Evolutionary conservation across 2,113 vertebrate genomes (phyloP).

Genomic region (Mustela nigripes): DNA sequence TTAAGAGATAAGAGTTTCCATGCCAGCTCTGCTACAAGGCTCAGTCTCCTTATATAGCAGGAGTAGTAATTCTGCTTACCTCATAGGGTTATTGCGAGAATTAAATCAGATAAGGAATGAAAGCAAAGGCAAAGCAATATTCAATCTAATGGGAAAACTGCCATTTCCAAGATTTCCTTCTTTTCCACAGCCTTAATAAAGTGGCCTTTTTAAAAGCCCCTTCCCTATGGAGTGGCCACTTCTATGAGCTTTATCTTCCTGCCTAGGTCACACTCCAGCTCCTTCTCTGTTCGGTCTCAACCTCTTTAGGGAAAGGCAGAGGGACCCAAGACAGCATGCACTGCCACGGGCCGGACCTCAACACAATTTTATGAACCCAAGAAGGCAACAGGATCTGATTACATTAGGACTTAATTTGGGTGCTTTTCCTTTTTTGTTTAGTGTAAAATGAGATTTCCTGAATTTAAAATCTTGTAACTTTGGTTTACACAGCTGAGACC

Average conservation of each 20-base stretch:
- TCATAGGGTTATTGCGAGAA: background rate
- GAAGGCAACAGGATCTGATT: background rate
- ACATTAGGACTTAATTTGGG: background rate
- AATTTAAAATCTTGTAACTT: background rate
- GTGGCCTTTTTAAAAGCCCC: background rate
- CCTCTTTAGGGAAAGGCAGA: background rate
- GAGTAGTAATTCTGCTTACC: background rate
- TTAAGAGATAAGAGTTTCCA: background rate
- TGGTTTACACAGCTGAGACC: conserved; percentile 15
- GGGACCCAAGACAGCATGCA: accelerated
- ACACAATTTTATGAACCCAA: background rate
- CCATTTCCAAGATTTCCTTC: background rate
- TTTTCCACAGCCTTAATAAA: background rate
- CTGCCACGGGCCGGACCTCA: background rate
- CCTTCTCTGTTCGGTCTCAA: background rate
- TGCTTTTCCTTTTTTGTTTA: background rate
- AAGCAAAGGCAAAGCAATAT: background rate
- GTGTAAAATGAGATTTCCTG: conserved; percentile 15
- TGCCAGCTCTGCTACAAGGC: background rate
- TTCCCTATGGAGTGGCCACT: background rate
- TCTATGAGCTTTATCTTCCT: background rate
- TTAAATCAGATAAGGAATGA: background rate
- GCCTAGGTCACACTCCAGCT: background rate
- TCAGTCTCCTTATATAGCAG: background rate
- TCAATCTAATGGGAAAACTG: background rate